phyloP scores from a whole-genome alignment of 2,888 invertebrate genomes.

The Leuctra nigra region DNA sequence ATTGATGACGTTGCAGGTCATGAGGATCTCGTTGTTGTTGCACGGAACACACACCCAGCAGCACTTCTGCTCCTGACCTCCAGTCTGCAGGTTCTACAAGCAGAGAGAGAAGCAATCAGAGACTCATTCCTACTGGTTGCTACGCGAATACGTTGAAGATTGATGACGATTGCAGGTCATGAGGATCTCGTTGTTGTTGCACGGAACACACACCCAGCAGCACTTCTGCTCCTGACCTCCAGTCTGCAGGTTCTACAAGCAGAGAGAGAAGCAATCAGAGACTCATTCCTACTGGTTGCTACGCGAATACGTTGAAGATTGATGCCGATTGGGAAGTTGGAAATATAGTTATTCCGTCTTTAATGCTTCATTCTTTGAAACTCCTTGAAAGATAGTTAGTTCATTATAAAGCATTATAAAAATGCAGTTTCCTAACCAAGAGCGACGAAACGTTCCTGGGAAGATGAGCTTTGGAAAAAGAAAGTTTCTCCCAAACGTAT shows the following conservation, averaged over 20 bases:
- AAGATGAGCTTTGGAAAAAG: too few relatives aligned
- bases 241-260: conserved; percentile 48
- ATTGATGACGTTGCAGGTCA: conserved; percentile 51
- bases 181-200: conserved; percentile 55
- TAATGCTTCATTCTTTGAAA: too few relatives aligned
- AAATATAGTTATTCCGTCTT: conserved; percentile 54
- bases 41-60: conserved; percentile 73
- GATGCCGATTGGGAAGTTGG: conserved; percentile 53
- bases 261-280: too few relatives aligned
- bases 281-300: too few relatives aligned
- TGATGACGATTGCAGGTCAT: conserved; percentile 35
- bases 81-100: conserved; percentile 49
- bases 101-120: background rate
- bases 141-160: too few relatives aligned
- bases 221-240: conserved; percentile 57
- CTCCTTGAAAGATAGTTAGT: too few relatives aligned
- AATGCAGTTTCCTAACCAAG: too few relatives aligned
- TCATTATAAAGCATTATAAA: too few relatives aligned
- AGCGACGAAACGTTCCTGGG: too few relatives aligned
- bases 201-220: conserved; percentile 70
- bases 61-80: conserved; percentile 55
- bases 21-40: conserved; percentile 52
- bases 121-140: too few relatives aligned
- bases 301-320: too few relatives aligned
- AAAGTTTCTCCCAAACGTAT: too few relatives aligned